A percentile compares a stretch with the other conserved stretches of the same genome.
These are phyloP conservation scores for Podarcis muralis DNA, from an alignment of 2,113 vertebrate species.

Conservation along the genomic window DNA sequence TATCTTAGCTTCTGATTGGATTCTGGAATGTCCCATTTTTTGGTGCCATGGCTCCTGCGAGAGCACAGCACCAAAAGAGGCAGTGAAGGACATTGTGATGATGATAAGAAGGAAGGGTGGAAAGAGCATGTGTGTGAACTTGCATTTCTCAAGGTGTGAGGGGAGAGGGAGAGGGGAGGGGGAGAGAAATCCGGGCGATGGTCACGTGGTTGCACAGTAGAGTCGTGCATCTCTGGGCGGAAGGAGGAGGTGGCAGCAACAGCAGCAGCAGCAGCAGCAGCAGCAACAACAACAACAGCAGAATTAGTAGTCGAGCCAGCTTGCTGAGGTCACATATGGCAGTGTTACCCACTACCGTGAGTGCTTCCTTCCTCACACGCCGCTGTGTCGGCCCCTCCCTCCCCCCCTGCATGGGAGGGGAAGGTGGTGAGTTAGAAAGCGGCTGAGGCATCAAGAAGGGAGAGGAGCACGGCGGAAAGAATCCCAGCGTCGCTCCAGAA, in stretches of 20 bases:
- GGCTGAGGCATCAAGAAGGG: constrained; percentile 54
- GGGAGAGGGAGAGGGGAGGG: neutral
- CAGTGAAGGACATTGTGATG: neutral
- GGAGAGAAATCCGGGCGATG: neutral
- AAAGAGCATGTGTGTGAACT: no score
- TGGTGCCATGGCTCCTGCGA: no score
- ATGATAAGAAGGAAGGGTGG: no score
- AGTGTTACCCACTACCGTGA: constrained; percentile 74
- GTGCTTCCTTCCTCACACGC: constrained; percentile 52
- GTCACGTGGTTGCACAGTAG: constrained; percentile 30
- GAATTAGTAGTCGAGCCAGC: neutral
- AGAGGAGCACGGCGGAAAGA: neutral
- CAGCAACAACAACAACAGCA: no score
- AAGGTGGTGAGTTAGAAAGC: constrained; percentile 85
- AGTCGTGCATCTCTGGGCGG: constrained; percentile 10
- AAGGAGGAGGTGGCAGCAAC: neutral
- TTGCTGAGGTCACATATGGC: constrained; percentile 83
- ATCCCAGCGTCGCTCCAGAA: neutral
- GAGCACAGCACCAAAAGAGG: no score
- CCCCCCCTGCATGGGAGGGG: constrained; percentile 63
- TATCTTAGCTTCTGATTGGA: no score
- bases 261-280: no score
- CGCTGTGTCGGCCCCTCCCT: constrained; percentile 73
- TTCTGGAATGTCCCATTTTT: no score
- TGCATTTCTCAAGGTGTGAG: no score